phyloP scores from a whole-genome alignment of 2,113 vertebrate species.

The Aegotheles bennettii region DNA sequence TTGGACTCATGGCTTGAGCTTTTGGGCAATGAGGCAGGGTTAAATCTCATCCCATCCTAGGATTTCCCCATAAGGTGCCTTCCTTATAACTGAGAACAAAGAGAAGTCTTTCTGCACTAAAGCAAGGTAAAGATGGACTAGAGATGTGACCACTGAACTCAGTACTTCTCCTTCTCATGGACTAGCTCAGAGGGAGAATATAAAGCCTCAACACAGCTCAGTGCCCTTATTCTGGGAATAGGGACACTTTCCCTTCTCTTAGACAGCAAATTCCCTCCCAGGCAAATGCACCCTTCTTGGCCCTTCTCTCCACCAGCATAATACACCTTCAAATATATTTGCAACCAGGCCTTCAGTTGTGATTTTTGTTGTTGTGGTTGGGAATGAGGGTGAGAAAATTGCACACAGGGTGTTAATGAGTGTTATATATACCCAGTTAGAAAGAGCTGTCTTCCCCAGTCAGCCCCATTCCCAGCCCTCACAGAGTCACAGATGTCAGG shows the following conservation, averaged over 20 bases:
- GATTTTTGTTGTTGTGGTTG: background rate
- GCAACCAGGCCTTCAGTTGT: background rate
- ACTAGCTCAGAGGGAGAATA: background rate
- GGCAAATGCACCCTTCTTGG: background rate
- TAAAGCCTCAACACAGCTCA: background rate
- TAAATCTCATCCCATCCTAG: background rate
- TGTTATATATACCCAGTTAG: background rate
- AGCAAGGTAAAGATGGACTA: background rate
- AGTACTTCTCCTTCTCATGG: background rate
- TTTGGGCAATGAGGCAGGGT: background rate
- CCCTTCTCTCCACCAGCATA: background rate
- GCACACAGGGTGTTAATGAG: rapidly evolving
- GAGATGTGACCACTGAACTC: background rate
- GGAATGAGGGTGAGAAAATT: background rate
- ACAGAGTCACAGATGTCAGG: too few relatives aligned
- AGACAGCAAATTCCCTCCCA: background rate
- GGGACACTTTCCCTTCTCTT: background rate
- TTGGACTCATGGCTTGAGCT: background rate
- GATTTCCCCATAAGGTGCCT: background rate
- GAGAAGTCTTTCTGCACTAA: background rate
- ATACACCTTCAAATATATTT: background rate
- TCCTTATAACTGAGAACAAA: background rate
- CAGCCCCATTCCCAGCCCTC: background rate
- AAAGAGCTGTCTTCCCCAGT: background rate
- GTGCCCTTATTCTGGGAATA: background rate